phyloP scores from a whole-genome alignment of 2,797 vertebrate genomes.

The Thalassophryne amazonica region DNA sequence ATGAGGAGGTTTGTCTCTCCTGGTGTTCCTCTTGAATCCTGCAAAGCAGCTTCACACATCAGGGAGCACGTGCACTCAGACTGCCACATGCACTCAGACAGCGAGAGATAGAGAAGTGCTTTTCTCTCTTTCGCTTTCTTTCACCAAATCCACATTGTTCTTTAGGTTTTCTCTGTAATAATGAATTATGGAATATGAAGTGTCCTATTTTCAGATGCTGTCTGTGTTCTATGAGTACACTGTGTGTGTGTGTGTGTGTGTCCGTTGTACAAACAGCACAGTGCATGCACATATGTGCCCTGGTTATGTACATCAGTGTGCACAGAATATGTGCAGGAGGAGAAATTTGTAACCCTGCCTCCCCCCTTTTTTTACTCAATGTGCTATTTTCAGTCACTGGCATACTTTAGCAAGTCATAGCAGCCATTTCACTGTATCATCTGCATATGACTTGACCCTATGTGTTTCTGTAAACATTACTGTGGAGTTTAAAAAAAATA shows the following conservation, averaged over 20 bases:
- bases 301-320: slow-evolving; percentile 1
- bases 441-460: slow-evolving; percentile 5
- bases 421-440: slow-evolving; percentile 13
- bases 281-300: background rate
- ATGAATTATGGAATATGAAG: slow-evolving; percentile 57
- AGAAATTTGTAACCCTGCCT: background rate
- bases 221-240: background rate
- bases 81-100: background rate
- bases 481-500: no score
- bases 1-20: slow-evolving; percentile 51
- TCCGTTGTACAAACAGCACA: background rate
- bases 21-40: slow-evolving; percentile 59
- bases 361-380: slow-evolving; percentile 1
- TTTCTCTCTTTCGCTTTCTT: background rate
- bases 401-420: slow-evolving; percentile 28
- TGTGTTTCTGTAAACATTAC: slow-evolving; percentile 2
- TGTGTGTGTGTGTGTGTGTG: background rate
- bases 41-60: slow-evolving; percentile 61
- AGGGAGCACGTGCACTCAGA: slow-evolving; percentile 44
- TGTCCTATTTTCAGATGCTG: slow-evolving; percentile 25
- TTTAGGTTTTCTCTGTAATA: slow-evolving; percentile 7
- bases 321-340: slow-evolving; percentile 7
- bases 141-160: background rate
- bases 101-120: no score
- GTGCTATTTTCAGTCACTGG: slow-evolving; percentile 34